Evolutionary conservation across 1,140 invertebrate species (phyloP).

Genomic region (Pinna nobilis): DNA sequence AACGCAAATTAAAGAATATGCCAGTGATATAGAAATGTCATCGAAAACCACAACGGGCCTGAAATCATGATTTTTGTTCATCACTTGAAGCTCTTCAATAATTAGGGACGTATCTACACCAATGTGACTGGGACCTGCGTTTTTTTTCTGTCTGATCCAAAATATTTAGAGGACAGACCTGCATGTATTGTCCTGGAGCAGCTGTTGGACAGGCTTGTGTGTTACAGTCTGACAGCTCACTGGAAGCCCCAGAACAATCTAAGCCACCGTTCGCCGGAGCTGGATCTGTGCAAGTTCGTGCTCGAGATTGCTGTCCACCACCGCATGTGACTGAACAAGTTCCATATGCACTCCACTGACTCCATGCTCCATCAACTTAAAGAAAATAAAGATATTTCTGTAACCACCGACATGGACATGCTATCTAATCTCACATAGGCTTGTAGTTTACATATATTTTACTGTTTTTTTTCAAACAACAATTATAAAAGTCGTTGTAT

Average conservation of each 20-base stretch:
- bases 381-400: background rate
- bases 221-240: constrained; percentile 18
- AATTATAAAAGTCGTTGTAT: no score
- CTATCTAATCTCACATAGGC: no score
- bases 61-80: no score
- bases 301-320: constrained; percentile 6
- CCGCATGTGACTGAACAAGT: constrained; percentile 30
- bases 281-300: constrained; percentile 27
- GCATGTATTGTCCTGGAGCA: constrained; percentile 10
- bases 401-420: background rate
- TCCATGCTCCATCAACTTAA: constrained; percentile 38
- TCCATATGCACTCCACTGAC: constrained; percentile 21
- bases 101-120: no score
- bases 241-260: constrained; percentile 8
- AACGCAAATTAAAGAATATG: no score
- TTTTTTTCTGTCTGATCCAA: no score
- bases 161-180: background rate
- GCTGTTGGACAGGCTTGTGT: constrained; percentile 10
- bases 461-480: no score
- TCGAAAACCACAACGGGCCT: no score
- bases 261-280: constrained; percentile 26
- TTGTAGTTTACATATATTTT: no score
- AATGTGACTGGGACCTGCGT: no score
- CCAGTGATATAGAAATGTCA: no score
- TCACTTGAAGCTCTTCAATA: no score